Conservation (phyloP, 2,113 vertebrate species). For the Australoheros scitulus region DNA sequence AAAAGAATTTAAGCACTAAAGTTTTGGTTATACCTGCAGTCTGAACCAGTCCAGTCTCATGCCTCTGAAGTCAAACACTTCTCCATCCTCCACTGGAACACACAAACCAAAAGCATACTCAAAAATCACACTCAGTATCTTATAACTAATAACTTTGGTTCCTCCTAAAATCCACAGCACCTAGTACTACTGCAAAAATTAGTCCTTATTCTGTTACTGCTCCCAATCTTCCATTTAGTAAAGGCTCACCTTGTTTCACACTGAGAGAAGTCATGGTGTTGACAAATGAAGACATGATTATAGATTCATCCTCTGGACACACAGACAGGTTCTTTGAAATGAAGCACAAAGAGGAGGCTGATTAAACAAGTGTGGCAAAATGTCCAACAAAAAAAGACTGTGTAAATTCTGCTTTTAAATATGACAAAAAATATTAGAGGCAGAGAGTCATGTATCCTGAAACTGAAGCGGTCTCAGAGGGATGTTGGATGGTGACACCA, state of each 20-base stretch:
- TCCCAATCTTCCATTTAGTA: not conserved
- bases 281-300: conserved; percentile 99
- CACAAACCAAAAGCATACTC: not conserved
- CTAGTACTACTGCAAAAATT: not conserved
- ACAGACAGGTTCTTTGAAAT: conserved; percentile 93
- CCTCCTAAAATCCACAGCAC: not conserved
- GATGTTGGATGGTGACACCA: not conserved
- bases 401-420: not conserved
- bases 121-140: not conserved
- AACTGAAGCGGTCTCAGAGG: not conserved
- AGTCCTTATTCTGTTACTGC: not conserved
- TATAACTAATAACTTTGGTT: not conserved
- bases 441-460: rapidly evolving
- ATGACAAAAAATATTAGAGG: not conserved
- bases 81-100: conserved; percentile 94
- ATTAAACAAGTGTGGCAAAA: not conserved
- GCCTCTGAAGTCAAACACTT: conserved; percentile 99
- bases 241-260: conserved; percentile 91
- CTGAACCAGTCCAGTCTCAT: conserved; percentile 99
- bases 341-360: conserved; percentile 6
- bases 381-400: not conserved
- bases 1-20: not conserved
- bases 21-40: conserved; percentile 86
- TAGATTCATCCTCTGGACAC: conserved; percentile 98
- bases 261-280: conserved; percentile 99